Base-by-base conservation (phyloP, 2,797 vertebrate species). In the Meda fulgida region DNA sequence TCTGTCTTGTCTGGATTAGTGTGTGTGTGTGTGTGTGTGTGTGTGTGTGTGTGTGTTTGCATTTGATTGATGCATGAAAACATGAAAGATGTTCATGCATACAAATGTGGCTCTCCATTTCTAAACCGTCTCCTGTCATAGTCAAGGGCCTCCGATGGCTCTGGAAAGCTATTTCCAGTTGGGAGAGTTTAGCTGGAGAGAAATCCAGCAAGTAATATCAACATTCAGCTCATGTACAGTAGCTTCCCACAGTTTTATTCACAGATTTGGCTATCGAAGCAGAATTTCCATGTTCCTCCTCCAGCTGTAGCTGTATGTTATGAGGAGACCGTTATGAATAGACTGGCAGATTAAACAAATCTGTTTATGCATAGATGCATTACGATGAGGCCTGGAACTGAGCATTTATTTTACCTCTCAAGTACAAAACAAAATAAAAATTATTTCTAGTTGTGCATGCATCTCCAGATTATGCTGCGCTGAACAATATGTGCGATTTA, bases 401-500 rank as follows among this genome's bases (percentile, higher is more conserved):
- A 55, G 36, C 65, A 34, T 78, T 84, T 77, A 70, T 78, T 70
- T 67, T 40, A 34, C 48, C 73, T 69, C 82, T 58, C 48, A 21
- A 70, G 43, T 75, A 60, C 40, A 67, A 84, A 51, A 65, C 26
- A 13, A 6, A 34, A 19, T 23, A 34, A 40, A n/a, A 60, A 73
- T 73, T 19, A 23, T 72, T 60, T n/a, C 23, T 16, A 55, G 40
- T 71, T 81, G 79, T 63, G 48, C 1, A 7, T 10, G 36, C 81
- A 55, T 77, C 60, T 78, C 43, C 73, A 72, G 55, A 77, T 73
- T 85, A 82, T n/a, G 63, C 67, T 38, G 60, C 5, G 4, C 51
- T 67, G 40, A 82, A 75, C 82, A 83, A 78, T 26, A 16, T 11
- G 7, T 69, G 60, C 40, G 75, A 87, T 88, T 88, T 82, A 88